Percentiles rank a stretch among this genome's conserved stretches.
Conservation (phyloP, 2,797 vertebrate genomes). For the Tragopan temminckii region DNA sequence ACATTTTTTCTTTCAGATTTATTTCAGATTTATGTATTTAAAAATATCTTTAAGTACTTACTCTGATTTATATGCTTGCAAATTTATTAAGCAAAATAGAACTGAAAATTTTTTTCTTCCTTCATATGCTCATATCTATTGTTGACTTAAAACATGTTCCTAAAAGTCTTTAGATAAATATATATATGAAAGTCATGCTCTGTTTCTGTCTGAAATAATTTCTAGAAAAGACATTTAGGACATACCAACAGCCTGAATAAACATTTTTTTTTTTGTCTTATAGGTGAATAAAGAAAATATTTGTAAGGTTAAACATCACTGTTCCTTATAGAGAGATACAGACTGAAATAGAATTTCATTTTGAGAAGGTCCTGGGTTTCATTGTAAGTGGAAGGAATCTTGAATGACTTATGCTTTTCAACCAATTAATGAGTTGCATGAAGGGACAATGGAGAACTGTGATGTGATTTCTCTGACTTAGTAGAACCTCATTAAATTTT, state of each 20-base stretch:
- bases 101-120: neutral
- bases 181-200: neutral
- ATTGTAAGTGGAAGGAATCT: neutral
- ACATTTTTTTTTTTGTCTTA: neutral
- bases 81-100: neutral
- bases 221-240: neutral
- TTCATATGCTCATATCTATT: neutral
- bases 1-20: neutral
- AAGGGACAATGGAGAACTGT: slow-evolving; percentile 27
- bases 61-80: neutral
- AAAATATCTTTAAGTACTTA: neutral
- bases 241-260: neutral
- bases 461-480: slow-evolving; percentile 38
- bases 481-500: slow-evolving; percentile 41
- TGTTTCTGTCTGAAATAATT: neutral
- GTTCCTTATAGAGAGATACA: slow-evolving; percentile 12
- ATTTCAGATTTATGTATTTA: neutral
- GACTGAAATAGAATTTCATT: neutral
- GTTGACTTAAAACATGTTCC: neutral
- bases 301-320: neutral
- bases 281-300: neutral
- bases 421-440: slow-evolving; percentile 20
- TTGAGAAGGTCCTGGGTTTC: neutral
- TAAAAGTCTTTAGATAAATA: neutral
- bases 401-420: neutral